These are phyloP conservation scores for Drosophila mercatorum DNA, from an alignment of 2,888 invertebrate species.

Conservation along the genomic window DNA sequence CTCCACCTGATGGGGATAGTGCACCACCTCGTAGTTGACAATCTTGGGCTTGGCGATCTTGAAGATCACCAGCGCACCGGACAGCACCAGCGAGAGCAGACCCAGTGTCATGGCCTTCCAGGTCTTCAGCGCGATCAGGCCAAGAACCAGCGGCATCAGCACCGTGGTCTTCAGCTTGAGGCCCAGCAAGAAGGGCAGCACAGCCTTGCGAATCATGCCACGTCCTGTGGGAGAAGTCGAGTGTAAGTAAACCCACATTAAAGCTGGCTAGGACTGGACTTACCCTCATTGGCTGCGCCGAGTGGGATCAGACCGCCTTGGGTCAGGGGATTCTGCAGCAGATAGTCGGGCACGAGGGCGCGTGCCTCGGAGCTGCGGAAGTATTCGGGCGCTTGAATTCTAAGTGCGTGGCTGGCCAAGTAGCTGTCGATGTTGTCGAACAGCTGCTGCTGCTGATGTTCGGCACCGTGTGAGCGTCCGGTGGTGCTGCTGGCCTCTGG, in stretches of 20 bases:
- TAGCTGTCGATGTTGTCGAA: slow-evolving; percentile 91
- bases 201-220: slow-evolving; percentile 92
- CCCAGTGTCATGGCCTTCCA: slow-evolving; percentile 96
- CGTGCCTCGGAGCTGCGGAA: slow-evolving; percentile 84
- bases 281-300: slow-evolving; percentile 85
- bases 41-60: slow-evolving; percentile 94
- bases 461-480: slow-evolving; percentile 76
- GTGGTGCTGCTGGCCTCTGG: background rate
- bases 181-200: slow-evolving; percentile 93
- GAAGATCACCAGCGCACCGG: slow-evolving; percentile 94
- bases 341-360: slow-evolving; percentile 80
- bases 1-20: slow-evolving; percentile 87
- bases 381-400: slow-evolving; percentile 90
- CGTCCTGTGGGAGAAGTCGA: slow-evolving; percentile 87
- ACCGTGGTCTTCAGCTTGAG: slow-evolving; percentile 94
- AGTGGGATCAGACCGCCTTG: slow-evolving; percentile 90
- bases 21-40: slow-evolving; percentile 94
- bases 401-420: slow-evolving; percentile 90
- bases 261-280: slow-evolving; percentile 48
- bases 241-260: background rate
- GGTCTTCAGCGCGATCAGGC: slow-evolving; percentile 93
- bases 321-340: slow-evolving; percentile 85
- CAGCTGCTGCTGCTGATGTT: slow-evolving; percentile 84
- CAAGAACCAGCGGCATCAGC: slow-evolving; percentile 91
- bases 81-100: slow-evolving; percentile 92